phyloP scores from a whole-genome alignment of 2,113 vertebrate genomes.

The Pseudorasbora parva region DNA sequence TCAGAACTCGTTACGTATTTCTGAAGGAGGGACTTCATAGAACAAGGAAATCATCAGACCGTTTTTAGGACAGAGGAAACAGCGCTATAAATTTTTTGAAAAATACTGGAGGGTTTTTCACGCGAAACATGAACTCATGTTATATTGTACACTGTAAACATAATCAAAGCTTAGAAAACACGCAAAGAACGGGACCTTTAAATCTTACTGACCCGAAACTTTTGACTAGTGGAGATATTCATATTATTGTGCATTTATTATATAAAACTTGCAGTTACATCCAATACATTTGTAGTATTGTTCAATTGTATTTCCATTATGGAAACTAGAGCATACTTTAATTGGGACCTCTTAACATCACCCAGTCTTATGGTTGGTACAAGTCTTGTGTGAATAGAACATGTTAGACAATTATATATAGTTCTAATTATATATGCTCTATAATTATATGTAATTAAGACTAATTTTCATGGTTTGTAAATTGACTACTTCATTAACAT shows the following conservation, averaged over 20 bases:
- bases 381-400: neutral
- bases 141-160: too few relatives aligned
- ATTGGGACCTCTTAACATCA: neutral
- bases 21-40: too few relatives aligned
- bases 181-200: too few relatives aligned
- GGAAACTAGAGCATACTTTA: too few relatives aligned
- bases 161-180: too few relatives aligned
- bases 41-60: too few relatives aligned
- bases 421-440: neutral
- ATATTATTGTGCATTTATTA: neutral
- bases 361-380: neutral
- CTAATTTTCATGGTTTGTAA: neutral
- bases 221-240: neutral
- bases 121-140: too few relatives aligned
- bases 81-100: too few relatives aligned
- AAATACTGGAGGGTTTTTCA: too few relatives aligned
- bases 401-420: neutral
- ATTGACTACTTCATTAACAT: neutral
- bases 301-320: neutral
- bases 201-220: neutral
- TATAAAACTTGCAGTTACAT: neutral
- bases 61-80: too few relatives aligned
- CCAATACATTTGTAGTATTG: neutral
- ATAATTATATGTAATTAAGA: neutral
- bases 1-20: too few relatives aligned